A percentile compares a stretch with the other conserved stretches of the same genome.
These are phyloP conservation scores for Malacosoma neustria DNA, from an alignment of 2,888 invertebrate genomes.

Conservation along the genomic window DNA sequence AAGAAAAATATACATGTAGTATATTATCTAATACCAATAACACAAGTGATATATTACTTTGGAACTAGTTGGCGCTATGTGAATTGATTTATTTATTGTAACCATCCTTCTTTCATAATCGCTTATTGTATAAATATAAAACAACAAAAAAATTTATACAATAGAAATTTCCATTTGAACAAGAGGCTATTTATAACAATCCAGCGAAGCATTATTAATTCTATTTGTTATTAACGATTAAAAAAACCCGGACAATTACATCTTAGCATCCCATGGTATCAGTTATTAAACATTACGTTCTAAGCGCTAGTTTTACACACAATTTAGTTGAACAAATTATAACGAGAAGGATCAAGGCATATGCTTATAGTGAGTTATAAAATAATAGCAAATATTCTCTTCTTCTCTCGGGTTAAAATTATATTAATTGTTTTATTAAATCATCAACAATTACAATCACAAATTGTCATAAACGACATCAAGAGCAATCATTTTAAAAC, in stretches of 20 bases:
- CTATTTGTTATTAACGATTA: slow-evolving; percentile 47
- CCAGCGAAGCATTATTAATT: slow-evolving; percentile 24
- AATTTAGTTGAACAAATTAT: slow-evolving; percentile 72
- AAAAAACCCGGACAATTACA: slow-evolving; percentile 50
- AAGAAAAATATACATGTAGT: too few species aligned
- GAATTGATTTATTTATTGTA: too few species aligned
- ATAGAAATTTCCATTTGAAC: background rate
- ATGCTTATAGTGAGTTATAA: slow-evolving; percentile 14
- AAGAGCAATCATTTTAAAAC: too few species aligned
- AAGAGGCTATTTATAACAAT: background rate
- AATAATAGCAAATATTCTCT: slow-evolving; percentile 2
- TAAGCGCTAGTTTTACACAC: slow-evolving; percentile 63
- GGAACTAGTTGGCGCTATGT: too few species aligned
- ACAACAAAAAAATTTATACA: too few species aligned
- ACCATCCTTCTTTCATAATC: too few species aligned
- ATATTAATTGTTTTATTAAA: too few species aligned
- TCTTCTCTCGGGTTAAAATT: slow-evolving; percentile 6
- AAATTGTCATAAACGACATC: too few species aligned
- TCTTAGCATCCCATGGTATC: slow-evolving; percentile 53
- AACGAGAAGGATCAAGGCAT: slow-evolving; percentile 22
- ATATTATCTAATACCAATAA: too few species aligned
- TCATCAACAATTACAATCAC: too few species aligned
- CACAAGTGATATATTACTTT: too few species aligned
- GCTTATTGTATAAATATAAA: too few species aligned
- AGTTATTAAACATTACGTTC: slow-evolving; percentile 65